Evolutionary conservation across 2,113 vertebrate species (phyloP).

Genomic region (Pardalotus punctatus): DNA sequence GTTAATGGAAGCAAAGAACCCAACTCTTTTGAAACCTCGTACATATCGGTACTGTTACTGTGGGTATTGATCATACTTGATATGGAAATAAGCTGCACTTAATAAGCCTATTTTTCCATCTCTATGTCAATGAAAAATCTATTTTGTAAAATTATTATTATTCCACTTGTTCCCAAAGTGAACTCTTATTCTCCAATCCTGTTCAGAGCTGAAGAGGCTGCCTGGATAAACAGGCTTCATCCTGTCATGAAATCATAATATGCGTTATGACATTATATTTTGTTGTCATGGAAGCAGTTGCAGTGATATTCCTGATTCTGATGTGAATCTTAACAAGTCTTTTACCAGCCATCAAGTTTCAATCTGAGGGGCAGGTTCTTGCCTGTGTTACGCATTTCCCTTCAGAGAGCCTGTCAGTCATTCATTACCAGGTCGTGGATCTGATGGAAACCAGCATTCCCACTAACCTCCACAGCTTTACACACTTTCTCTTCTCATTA

Average conservation of each 20-base stretch:
- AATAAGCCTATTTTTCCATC: not conserved
- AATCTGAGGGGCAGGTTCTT: not conserved
- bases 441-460: not conserved
- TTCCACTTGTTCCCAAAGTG: not conserved
- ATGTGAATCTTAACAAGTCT: constrained; percentile 48
- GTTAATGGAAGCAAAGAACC: not conserved
- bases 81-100: not conserved
- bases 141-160: not conserved
- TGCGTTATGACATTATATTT: constrained; percentile 28
- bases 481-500: not conserved
- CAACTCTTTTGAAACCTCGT: not conserved
- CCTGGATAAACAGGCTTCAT: not conserved
- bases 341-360: constrained; percentile 23
- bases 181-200: not conserved
- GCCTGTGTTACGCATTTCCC: not conserved
- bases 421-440: not conserved
- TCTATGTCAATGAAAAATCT: not conserved
- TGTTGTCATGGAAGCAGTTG: constrained; percentile 52
- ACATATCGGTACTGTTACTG: rapidly evolving
- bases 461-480: not conserved
- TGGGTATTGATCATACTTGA: not conserved
- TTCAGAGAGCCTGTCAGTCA: constrained; percentile 21
- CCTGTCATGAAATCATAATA: not conserved
- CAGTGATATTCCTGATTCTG: constrained; percentile 35
- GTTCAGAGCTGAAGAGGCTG: not conserved